These are phyloP conservation scores for Cyanoderma ruficeps DNA, from an alignment of 2,113 vertebrate species.

Conservation along the genomic window DNA sequence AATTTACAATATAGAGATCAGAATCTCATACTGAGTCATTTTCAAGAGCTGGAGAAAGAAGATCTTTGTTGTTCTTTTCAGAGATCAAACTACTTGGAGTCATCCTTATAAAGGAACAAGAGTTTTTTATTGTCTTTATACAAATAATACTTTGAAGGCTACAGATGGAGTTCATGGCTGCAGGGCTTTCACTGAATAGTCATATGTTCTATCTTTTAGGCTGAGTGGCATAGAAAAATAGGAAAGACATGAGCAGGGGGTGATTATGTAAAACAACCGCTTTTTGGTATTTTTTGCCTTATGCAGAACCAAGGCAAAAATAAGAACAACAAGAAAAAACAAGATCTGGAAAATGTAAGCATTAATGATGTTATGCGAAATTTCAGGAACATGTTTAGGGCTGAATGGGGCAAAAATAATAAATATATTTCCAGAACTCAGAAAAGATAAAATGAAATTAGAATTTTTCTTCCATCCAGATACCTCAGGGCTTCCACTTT, in stretches of 20 bases:
- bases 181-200: neutral
- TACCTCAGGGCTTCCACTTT: neutral
- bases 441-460: neutral
- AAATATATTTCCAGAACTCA: neutral
- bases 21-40: constrained; percentile 60
- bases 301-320: neutral
- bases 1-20: constrained; percentile 47
- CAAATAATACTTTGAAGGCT: constrained; percentile 19
- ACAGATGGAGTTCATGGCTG: neutral
- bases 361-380: neutral
- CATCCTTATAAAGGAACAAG: neutral
- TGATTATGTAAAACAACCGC: constrained; percentile 16
- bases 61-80: constrained; percentile 6
- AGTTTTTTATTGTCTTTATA: constrained; percentile 39
- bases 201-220: neutral
- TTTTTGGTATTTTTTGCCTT: neutral
- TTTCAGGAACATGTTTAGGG: neutral
- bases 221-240: neutral
- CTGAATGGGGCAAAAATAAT: neutral
- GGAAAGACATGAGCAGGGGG: neutral
- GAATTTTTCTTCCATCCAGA: neutral
- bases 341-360: neutral
- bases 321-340: neutral
- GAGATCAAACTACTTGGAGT: constrained; percentile 32
- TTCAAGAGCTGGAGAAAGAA: constrained; percentile 3